Evolutionary conservation across 2,888 invertebrate species (phyloP).

Genomic region (Creontiades dilutus): DNA sequence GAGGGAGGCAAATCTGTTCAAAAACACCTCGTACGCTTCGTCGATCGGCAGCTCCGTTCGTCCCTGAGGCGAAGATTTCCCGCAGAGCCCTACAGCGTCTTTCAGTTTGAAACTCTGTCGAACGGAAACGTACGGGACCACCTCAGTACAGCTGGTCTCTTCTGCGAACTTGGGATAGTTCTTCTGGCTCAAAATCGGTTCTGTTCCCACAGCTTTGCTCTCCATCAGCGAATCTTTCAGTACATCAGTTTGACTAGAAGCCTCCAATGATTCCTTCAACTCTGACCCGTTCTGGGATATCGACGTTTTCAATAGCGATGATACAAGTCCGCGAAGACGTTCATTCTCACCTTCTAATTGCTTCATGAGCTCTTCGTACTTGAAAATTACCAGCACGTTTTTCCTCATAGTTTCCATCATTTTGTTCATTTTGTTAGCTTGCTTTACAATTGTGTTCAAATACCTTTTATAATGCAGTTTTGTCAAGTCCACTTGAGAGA

Average conservation of each 20-base stretch:
- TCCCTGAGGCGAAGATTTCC: not conserved
- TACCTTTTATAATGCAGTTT: conserved; percentile 14
- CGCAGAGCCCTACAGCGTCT: not conserved
- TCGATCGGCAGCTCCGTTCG: not conserved
- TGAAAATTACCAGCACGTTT: conserved; percentile 40
- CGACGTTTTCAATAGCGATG: not conserved
- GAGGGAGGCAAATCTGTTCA: not conserved
- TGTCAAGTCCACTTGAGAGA: not conserved
- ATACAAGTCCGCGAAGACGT: not conserved
- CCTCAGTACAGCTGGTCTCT: not conserved
- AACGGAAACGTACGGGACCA: not conserved
- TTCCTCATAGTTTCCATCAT: conserved; percentile 20
- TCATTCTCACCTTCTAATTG: conserved; percentile 17
- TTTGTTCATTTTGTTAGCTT: conserved; percentile 4
- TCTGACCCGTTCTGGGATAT: not conserved
- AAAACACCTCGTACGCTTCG: not conserved
- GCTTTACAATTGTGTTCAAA: conserved; percentile 19
- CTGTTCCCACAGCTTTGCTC: not conserved
- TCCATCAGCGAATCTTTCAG: not conserved
- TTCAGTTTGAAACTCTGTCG: not conserved
- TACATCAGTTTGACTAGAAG: not conserved
- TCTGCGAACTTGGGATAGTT: not conserved
- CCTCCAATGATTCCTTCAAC: conserved; percentile 5
- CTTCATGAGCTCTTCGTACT: conserved; percentile 39
- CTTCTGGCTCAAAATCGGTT: not conserved